Conservation (phyloP, 2,888 invertebrate species). For the Glyphotaelius pellucidus region DNA sequence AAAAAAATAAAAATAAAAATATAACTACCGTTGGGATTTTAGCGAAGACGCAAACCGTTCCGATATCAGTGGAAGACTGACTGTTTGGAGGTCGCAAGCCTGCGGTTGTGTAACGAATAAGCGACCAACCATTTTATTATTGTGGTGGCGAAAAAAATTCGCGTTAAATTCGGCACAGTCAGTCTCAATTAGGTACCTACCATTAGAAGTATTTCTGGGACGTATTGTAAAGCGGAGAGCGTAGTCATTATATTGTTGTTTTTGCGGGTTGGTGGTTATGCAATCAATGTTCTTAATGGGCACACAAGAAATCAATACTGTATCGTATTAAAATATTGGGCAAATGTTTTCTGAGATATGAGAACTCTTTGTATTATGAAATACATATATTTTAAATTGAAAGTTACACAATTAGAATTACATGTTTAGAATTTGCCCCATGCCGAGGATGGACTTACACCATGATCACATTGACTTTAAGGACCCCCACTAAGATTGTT, state of each 20-base stretch:
- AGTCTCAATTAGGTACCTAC: neutral
- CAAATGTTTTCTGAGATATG: neutral
- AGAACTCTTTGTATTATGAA: neutral
- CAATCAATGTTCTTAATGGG: neutral
- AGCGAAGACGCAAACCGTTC: constrained; percentile 34
- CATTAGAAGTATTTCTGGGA: no score
- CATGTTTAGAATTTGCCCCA: neutral
- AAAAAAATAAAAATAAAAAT: no score
- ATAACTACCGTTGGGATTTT: neutral
- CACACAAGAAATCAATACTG: neutral
- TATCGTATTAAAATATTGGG: neutral
- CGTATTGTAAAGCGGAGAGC: no score
- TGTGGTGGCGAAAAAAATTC: neutral
- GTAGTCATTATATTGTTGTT: neutral
- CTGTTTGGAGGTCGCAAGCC: constrained; percentile 5
- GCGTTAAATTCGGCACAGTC: constrained; percentile 3
- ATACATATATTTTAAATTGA: neutral
- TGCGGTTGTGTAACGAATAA: constrained; percentile 36
- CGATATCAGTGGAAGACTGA: constrained; percentile 37
- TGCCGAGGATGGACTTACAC: neutral
- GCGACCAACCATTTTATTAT: constrained; percentile 8
- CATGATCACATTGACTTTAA: neutral
- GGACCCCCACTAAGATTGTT: neutral
- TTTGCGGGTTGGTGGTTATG: neutral
- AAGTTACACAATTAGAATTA: no score